These are phyloP conservation scores for Takifugu ocellatus DNA, from an alignment of 2,797 vertebrate genomes.

Conservation along the genomic window DNA sequence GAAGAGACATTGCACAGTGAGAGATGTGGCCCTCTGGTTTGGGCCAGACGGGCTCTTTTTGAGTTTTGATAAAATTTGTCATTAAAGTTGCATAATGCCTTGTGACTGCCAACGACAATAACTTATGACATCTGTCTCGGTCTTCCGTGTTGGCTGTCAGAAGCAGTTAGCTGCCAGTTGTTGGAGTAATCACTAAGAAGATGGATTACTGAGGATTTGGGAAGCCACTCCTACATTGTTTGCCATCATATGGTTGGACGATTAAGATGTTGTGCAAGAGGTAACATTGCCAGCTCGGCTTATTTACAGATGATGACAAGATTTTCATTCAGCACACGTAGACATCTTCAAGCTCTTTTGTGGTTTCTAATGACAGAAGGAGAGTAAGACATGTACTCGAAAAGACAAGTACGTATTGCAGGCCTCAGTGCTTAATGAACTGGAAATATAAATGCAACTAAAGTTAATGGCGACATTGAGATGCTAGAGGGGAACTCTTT, in stretches of 20 bases:
- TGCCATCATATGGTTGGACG: constrained; percentile 39
- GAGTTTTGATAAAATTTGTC: constrained; percentile 62
- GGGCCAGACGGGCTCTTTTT: constrained; percentile 36
- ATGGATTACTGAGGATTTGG: constrained; percentile 58
- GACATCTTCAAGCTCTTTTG: background rate
- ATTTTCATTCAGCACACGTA: background rate
- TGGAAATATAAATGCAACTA: constrained; percentile 19
- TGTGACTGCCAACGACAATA: constrained; percentile 61
- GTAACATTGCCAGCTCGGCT: constrained; percentile 42
- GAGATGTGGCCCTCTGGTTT: constrained; percentile 21
- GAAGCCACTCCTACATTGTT: constrained; percentile 53
- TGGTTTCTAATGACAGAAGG: background rate
- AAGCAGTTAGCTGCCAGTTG: constrained; percentile 54
- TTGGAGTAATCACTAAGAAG: constrained; percentile 52
- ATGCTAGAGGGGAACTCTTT: constrained; percentile 22
- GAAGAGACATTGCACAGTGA: constrained; percentile 18
- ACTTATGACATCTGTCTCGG: constrained; percentile 68
- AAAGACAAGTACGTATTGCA: too few relatives aligned
- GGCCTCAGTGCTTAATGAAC: background rate
- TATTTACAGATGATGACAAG: constrained; percentile 9
- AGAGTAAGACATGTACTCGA: too few relatives aligned
- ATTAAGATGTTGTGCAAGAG: constrained; percentile 45
- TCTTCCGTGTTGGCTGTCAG: constrained; percentile 64
- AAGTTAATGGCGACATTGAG: constrained; percentile 18
- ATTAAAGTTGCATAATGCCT: constrained; percentile 72